Evolutionary conservation across 2,113 vertebrate genomes (phyloP).

Genomic region (Phocoena phocoena): DNA sequence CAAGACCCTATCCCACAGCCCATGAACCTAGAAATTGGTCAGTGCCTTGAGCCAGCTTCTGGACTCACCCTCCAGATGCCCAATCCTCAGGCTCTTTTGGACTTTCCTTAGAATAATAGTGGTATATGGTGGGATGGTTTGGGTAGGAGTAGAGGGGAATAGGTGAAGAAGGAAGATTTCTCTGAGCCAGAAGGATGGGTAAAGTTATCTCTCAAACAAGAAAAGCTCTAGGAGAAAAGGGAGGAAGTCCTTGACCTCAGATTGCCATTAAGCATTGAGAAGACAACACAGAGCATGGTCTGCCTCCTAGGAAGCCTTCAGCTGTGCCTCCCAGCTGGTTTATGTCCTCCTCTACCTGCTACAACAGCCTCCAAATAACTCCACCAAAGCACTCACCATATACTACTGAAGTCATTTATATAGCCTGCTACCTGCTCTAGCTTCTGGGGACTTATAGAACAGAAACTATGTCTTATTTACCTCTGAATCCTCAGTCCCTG

Average conservation of each 20-base stretch:
- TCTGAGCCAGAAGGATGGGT: background rate
- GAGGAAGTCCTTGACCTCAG: background rate
- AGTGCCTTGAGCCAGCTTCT: background rate
- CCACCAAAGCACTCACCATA: background rate
- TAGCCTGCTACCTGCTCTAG: background rate
- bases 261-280: background rate
- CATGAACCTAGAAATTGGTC: background rate
- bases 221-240: background rate
- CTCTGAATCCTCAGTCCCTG: background rate
- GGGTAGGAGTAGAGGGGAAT: background rate
- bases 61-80: background rate
- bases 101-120: background rate
- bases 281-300: background rate
- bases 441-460: background rate
- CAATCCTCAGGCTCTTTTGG: background rate
- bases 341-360: background rate
- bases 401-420: background rate
- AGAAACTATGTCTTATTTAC: background rate
- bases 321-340: background rate
- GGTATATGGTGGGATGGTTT: background rate
- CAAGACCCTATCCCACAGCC: fast-evolving
- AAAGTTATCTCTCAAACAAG: background rate
- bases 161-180: background rate
- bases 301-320: background rate
- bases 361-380: background rate